phyloP scores from a whole-genome alignment of 1,140 invertebrate genomes.

The Trichogramma pretiosum region DNA sequence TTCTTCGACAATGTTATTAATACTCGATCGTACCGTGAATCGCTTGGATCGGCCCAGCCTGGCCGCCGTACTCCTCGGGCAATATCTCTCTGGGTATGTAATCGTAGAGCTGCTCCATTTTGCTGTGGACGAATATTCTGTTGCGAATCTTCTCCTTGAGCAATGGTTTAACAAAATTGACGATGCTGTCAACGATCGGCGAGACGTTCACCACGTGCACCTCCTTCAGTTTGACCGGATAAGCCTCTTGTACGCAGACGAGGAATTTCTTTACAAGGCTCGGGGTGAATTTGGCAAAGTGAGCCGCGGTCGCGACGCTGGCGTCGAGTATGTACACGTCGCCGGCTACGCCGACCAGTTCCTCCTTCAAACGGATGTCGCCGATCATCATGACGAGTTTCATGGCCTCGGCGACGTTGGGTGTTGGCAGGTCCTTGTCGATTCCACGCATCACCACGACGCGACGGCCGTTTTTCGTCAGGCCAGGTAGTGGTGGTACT shows the following conservation, averaged over 20 bases:
- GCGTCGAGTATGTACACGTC: slow-evolving; percentile 75
- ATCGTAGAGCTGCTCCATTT: slow-evolving; percentile 64
- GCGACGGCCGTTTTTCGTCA: slow-evolving; percentile 67
- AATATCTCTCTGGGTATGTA: slow-evolving; percentile 68
- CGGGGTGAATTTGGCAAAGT: slow-evolving; percentile 70
- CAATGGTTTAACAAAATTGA: slow-evolving; percentile 76
- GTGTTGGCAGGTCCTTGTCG: slow-evolving; percentile 50
- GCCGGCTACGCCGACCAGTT: slow-evolving; percentile 66
- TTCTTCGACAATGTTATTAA: too few relatives aligned
- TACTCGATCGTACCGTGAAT: slow-evolving; percentile 59
- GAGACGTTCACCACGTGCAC: slow-evolving; percentile 78
- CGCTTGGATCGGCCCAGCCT: slow-evolving; percentile 57
- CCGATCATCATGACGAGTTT: slow-evolving; percentile 75
- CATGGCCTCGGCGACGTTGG: slow-evolving; percentile 58
- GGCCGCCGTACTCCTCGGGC: slow-evolving; percentile 70
- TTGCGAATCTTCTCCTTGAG: slow-evolving; percentile 78
- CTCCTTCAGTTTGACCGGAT: slow-evolving; percentile 76
- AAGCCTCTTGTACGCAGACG: slow-evolving; percentile 74
- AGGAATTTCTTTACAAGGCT: slow-evolving; percentile 70
- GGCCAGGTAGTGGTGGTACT: slow-evolving; percentile 64
- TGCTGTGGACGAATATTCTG: slow-evolving; percentile 68
- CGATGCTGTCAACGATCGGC: slow-evolving; percentile 68
- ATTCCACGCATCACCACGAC: slow-evolving; percentile 63
- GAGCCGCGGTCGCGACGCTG: slow-evolving; percentile 58
- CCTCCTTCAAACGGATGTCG: slow-evolving; percentile 66